These are phyloP conservation scores for Cataglyphis rosenhaueri DNA, from an alignment of 2,888 invertebrate species.

Conservation along the genomic window DNA sequence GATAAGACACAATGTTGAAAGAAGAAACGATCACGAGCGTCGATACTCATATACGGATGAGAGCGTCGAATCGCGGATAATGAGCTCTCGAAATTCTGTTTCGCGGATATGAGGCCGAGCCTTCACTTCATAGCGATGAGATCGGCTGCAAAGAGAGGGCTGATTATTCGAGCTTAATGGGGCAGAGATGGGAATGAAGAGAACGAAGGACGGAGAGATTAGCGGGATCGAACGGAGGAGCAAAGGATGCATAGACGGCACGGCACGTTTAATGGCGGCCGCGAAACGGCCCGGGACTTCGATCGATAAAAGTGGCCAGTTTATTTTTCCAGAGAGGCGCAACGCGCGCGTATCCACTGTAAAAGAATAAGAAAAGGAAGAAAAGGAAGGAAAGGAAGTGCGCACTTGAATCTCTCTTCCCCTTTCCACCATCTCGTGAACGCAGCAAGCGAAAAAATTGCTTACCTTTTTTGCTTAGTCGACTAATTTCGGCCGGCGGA, in stretches of 20 bases:
- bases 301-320: constrained; percentile 75
- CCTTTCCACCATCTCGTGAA: constrained; percentile 31
- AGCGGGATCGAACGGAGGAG: constrained; percentile 4
- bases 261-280: constrained; percentile 71
- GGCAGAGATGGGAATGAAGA: constrained; percentile 56
- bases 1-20: constrained; percentile 14
- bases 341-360: constrained; percentile 46
- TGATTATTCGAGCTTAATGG: constrained; percentile 74
- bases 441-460: constrained; percentile 65
- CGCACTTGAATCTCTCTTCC: constrained; percentile 53
- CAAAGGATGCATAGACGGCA: constrained; percentile 41
- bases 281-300: constrained; percentile 68
- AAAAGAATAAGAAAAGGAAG: constrained; percentile 32
- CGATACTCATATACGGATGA: neutral
- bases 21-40: neutral
- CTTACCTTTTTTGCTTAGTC: constrained; percentile 70
- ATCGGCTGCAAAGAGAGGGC: constrained; percentile 64
- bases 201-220: constrained; percentile 28
- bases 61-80: constrained; percentile 64
- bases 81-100: constrained; percentile 75
- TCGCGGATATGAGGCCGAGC: constrained; percentile 69
- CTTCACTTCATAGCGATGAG: constrained; percentile 67
- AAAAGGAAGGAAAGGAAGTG: constrained; percentile 39
- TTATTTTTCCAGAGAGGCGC: constrained; percentile 69
- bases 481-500: constrained; percentile 62